Conservation (phyloP, 2,797 vertebrate species). For the Aulostomus chinensis region DNA sequence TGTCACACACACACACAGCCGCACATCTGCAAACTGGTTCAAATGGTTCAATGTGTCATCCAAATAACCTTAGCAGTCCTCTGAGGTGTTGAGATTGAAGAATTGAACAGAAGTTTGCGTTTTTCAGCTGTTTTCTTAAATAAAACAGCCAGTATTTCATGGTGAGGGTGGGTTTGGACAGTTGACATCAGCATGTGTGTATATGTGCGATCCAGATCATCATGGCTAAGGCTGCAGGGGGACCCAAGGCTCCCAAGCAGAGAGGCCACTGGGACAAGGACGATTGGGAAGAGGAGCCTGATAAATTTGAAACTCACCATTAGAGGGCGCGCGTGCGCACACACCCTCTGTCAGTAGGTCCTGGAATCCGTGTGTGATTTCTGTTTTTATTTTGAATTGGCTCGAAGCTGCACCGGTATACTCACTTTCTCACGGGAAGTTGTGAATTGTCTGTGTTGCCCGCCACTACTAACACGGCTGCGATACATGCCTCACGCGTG, state of each 20-base stretch:
- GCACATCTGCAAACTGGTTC: too few relatives aligned
- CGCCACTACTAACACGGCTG: constrained; percentile 65
- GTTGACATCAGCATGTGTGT: constrained; percentile 41
- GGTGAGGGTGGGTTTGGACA: background rate
- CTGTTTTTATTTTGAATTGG: too few relatives aligned
- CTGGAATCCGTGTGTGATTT: constrained; percentile 57
- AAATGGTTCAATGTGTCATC: too few relatives aligned
- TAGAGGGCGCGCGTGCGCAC: constrained; percentile 61
- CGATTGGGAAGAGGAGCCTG: constrained; percentile 87
- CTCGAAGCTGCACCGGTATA: constrained; percentile 63
- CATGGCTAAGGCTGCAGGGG: constrained; percentile 94
- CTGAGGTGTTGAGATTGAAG: too few relatives aligned
- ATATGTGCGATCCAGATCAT: constrained; percentile 85
- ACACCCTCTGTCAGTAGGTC: constrained; percentile 69
- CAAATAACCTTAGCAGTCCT: too few relatives aligned
- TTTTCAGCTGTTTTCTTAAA: too few relatives aligned
- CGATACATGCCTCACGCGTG: background rate
- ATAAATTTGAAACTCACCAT: constrained; percentile 84
- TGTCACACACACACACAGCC: too few relatives aligned
- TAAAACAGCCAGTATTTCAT: too few relatives aligned
- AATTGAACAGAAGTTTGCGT: too few relatives aligned
- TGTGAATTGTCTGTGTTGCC: constrained; percentile 16
- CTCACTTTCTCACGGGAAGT: constrained; percentile 27
- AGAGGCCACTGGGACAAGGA: constrained; percentile 95
- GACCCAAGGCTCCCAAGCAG: constrained; percentile 89